Conservation (phyloP, 2,888 invertebrate genomes). For the Cryptosula pallasiana region DNA sequence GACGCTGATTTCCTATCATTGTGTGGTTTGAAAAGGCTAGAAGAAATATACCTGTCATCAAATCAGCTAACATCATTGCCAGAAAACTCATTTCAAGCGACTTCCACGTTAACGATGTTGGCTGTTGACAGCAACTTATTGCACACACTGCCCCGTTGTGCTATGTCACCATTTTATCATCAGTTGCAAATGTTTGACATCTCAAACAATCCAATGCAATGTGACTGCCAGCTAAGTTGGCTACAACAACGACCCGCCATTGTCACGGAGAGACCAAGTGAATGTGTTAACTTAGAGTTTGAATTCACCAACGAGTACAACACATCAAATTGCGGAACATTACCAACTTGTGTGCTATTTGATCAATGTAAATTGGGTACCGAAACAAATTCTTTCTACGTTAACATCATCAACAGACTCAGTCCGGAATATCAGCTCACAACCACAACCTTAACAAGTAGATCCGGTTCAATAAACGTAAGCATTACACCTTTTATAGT, state of each 20-base stretch:
- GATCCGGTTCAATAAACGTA: too few relatives aligned
- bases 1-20: not conserved
- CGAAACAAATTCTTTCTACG: too few relatives aligned
- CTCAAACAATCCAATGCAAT: slow-evolving; percentile 16
- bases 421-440: too few relatives aligned
- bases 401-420: too few relatives aligned
- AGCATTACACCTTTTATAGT: too few relatives aligned
- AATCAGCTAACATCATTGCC: not conserved
- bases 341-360: too few relatives aligned
- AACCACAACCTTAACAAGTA: too few relatives aligned
- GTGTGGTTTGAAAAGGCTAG: not conserved
- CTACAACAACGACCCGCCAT: not conserved
- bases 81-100: not conserved
- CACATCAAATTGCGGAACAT: not conserved
- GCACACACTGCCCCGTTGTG: slow-evolving; percentile 5
- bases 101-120: not conserved
- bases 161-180: not conserved
- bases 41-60: slow-evolving; percentile 6
- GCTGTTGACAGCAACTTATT: not conserved
- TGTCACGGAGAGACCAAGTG: not conserved
- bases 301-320: not conserved
- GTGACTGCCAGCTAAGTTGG: not conserved
- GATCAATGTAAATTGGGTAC: too few relatives aligned
- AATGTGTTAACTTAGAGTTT: slow-evolving; percentile 16
- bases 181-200: not conserved